phyloP scores from a whole-genome alignment of 2,888 invertebrate species.

The Polyploca ridens region DNA sequence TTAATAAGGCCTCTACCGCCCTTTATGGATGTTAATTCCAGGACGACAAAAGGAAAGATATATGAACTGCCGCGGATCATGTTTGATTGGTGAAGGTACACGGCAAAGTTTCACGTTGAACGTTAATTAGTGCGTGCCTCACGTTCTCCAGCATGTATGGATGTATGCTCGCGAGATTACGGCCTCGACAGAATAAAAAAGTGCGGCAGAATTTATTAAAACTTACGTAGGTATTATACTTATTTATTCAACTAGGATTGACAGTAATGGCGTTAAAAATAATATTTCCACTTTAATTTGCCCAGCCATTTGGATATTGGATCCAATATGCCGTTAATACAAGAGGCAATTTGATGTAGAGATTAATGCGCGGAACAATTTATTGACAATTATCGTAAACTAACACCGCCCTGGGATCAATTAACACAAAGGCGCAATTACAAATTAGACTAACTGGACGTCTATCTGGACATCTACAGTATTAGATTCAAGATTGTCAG shows the following conservation, averaged over 20 bases:
- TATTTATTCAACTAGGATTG: slow-evolving; percentile 15
- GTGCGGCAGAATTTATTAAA: slow-evolving; percentile 31
- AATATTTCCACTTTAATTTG: background rate
- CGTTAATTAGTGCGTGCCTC: slow-evolving; percentile 82
- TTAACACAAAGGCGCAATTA: slow-evolving; percentile 79
- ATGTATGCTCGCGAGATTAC: slow-evolving; percentile 64
- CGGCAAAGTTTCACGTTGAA: slow-evolving; percentile 79
- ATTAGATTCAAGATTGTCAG: slow-evolving; percentile 53
- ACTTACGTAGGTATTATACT: slow-evolving; percentile 13
- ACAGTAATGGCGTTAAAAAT: slow-evolving; percentile 14
- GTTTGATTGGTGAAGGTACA: slow-evolving; percentile 62
- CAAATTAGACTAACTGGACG: slow-evolving; percentile 77
- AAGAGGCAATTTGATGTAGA: slow-evolving; percentile 71
- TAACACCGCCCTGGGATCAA: slow-evolving; percentile 74
- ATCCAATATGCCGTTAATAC: slow-evolving; percentile 58
- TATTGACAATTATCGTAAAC: slow-evolving; percentile 80
- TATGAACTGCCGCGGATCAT: slow-evolving; percentile 62
- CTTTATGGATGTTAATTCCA: slow-evolving; percentile 47
- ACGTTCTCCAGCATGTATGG: slow-evolving; percentile 72
- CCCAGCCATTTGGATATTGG: slow-evolving; percentile 37
- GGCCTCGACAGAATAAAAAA: slow-evolving; percentile 51
- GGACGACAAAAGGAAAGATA: slow-evolving; percentile 56
- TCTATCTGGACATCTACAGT: slow-evolving; percentile 59
- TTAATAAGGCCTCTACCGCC: slow-evolving; percentile 61
- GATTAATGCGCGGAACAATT: slow-evolving; percentile 80